Conservation (phyloP, 2,888 invertebrate genomes). For the Nemoura dubitans region DNA sequence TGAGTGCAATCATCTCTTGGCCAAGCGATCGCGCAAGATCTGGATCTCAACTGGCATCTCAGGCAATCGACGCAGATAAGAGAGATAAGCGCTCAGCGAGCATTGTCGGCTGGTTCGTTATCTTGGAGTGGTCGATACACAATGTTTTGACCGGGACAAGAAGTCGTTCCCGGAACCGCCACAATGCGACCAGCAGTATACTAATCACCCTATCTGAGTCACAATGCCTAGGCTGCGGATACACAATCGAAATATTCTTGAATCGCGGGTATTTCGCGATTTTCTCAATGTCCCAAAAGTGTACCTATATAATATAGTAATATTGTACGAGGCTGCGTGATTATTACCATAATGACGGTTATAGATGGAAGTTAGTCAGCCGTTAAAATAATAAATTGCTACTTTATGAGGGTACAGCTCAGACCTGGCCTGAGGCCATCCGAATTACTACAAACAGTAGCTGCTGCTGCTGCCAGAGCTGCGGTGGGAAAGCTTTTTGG, state of each 20-base stretch:
- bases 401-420: conserved; percentile 25
- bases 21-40: background rate
- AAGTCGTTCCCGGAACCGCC: background rate
- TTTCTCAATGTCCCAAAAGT: background rate
- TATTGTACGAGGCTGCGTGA: background rate
- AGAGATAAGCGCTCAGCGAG: background rate
- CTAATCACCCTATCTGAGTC: background rate
- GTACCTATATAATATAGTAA: background rate
- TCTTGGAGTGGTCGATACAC: background rate
- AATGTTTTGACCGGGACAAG: background rate
- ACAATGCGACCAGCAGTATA: background rate
- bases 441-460: conserved; percentile 33
- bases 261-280: conserved; percentile 8
- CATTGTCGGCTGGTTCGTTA: background rate
- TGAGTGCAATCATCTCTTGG: background rate
- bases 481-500: conserved; percentile 40
- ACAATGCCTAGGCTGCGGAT: too few relatives aligned
- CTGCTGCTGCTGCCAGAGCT: background rate
- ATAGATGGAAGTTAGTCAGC: conserved; percentile 37
- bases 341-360: conserved; percentile 36
- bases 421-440: conserved; percentile 8
- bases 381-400: conserved; percentile 42
- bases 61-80: background rate
- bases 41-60: background rate
- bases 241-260: background rate